Evolutionary conservation across 2,113 vertebrate species (phyloP), one percentile per base, ranked within the genome.

Genomic region (Puffinus mauretanicus): DNA sequence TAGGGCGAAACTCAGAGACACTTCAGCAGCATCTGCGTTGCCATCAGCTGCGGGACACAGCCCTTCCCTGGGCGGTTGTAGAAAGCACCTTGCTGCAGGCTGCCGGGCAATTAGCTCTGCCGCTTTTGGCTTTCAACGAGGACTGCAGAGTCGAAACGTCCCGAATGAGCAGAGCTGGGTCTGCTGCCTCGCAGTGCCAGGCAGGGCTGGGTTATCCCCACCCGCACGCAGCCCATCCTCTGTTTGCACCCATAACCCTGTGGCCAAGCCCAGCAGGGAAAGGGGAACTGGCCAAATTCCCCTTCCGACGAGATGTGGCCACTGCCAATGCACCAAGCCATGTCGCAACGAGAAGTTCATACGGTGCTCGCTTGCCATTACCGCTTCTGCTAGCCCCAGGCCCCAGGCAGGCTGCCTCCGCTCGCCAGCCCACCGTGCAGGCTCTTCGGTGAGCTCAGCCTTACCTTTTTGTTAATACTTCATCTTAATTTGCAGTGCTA

Each of bases 151-250:
- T 7, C 46, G 34, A 8, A 54, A 15, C 0, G 52, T 57, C 57
- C 62, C 40, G 42, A 36, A 16, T 3, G 36, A 51, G 57, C 73
- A 77, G 77, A 73, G 52, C 44, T 85, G 47, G 66, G 21, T 29
- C 47, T 58, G 52, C 42, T 34, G 36, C 65, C 38, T 3, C 2
- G 2, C 79, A 69, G 27, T 7, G 57, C n/a, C 49, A 60, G 18
- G 4, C 29, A 22, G 69, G 40, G 27, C 34, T 79, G 80, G 16
- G 69, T 25, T 71, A 57, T 34, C n/a, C 58, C 72, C 42, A 30
- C 20, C 11, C 1, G 0, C 6, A 21, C 0, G 0, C 32, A 75
- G 49, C 38, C 40, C 8, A 1, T 8, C 16, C 15, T 57, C 76
- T 34, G 4, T 54, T 47, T 32, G 38, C 55, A 52, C 30, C 52